A percentile compares a stretch with the other conserved stretches of the same genome.
These are phyloP conservation scores for Catagonus wagneri DNA, from an alignment of 2,113 vertebrate species.

Conservation along the genomic window DNA sequence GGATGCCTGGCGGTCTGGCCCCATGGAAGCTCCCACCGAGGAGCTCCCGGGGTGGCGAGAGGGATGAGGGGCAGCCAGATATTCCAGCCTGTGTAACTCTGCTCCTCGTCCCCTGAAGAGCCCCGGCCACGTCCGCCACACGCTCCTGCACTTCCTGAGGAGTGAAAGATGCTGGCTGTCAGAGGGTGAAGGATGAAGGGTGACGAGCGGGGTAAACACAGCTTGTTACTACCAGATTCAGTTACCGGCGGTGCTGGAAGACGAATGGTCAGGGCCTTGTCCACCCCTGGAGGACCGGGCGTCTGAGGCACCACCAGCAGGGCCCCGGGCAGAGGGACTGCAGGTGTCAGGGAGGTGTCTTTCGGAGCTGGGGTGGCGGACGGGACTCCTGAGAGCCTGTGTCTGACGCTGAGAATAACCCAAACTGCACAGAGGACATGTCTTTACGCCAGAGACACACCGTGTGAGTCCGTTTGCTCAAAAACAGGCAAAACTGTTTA, in stretches of 20 bases:
- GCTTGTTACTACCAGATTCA: constrained; percentile 68
- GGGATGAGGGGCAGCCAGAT: not conserved
- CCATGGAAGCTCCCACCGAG: rapidly evolving
- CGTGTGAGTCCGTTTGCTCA: not conserved
- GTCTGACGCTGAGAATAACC: not conserved
- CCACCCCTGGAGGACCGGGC: not conserved
- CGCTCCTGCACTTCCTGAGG: constrained; percentile 65
- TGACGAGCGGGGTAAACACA: constrained; percentile 61
- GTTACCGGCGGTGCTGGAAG: constrained; percentile 28
- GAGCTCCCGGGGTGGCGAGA: not conserved
- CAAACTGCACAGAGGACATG: not conserved
- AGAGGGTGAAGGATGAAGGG: constrained; percentile 36
- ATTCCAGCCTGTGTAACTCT: not conserved
- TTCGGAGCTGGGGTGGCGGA: not conserved
- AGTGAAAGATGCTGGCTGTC: constrained; percentile 65
- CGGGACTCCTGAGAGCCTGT: not conserved
- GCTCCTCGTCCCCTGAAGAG: not conserved
- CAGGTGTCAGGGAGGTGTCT: not conserved
- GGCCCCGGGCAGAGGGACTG: not conserved
- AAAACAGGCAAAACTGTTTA: not conserved
- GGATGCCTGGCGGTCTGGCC: not conserved
- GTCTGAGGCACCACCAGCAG: not conserved
- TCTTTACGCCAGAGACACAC: not conserved
- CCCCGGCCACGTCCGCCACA: constrained; percentile 29
- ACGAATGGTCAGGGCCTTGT: not conserved